Evolutionary conservation across 2,888 invertebrate genomes (phyloP).

Genomic region (Acanthosepion pharaonis): DNA sequence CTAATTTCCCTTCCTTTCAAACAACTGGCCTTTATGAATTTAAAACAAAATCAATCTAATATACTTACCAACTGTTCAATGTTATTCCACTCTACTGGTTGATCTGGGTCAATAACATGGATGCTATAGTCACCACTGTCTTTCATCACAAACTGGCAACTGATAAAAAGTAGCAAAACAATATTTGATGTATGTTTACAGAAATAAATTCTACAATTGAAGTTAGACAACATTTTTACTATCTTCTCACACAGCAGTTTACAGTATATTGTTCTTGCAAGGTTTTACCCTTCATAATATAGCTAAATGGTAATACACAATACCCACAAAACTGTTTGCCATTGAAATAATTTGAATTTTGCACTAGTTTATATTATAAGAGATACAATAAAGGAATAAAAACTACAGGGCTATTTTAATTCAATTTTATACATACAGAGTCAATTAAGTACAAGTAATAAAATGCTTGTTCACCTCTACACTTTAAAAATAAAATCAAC

Average conservation of each 20-base stretch:
- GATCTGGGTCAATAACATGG: slow-evolving; percentile 88
- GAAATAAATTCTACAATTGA: not conserved
- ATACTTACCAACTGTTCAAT: slow-evolving; percentile 92
- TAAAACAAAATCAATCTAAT: not conserved
- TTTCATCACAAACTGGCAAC: slow-evolving; percentile 96
- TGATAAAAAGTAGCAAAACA: slow-evolving; percentile 55
- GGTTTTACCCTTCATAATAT: no score
- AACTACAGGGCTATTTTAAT: no score
- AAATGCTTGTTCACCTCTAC: no score
- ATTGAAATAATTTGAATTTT: no score
- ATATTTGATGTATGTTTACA: not conserved
- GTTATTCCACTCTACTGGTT: slow-evolving; percentile 90
- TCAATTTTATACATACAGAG: no score
- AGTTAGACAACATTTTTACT: not conserved
- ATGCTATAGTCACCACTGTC: slow-evolving; percentile 85
- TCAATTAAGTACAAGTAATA: no score
- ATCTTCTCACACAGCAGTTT: not conserved
- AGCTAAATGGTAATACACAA: no score
- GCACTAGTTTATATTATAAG: no score
- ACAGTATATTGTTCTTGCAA: not conserved
- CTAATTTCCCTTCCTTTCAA: not conserved
- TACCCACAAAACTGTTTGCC: no score
- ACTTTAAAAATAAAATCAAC: no score
- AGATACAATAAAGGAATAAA: no score
- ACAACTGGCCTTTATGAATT: not conserved